Evolutionary conservation across 2,888 invertebrate genomes (phyloP).

Genomic region (Alloscopus bannaensis): DNA sequence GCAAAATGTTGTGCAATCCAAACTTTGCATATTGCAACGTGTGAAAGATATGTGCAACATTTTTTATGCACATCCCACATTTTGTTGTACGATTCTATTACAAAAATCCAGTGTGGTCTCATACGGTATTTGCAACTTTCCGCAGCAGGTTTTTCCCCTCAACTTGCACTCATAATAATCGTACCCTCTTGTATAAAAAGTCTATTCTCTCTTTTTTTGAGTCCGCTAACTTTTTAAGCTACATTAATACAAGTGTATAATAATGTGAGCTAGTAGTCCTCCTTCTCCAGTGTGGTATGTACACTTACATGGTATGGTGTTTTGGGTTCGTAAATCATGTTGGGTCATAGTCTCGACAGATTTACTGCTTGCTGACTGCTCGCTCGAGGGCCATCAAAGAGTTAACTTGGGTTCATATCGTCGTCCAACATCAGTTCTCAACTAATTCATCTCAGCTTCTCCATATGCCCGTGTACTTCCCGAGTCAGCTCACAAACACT

Average conservation of each 20-base stretch:
- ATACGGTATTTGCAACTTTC: too few relatives aligned
- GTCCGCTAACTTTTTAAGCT: constrained; percentile 31
- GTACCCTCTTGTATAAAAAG: too few relatives aligned
- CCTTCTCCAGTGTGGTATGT: constrained; percentile 9
- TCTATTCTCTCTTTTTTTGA: constrained; percentile 22
- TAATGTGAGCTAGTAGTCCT: constrained; percentile 16
- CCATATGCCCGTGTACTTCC: constrained; percentile 36
- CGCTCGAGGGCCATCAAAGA: constrained; percentile 73
- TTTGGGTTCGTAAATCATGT: constrained; percentile 73
- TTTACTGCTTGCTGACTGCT: constrained; percentile 73
- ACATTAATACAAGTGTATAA: constrained; percentile 28
- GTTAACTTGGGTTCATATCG: constrained; percentile 72
- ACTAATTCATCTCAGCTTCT: constrained; percentile 55
- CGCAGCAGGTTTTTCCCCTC: too few relatives aligned
- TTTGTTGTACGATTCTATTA: too few relatives aligned
- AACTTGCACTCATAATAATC: too few relatives aligned
- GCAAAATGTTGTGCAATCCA: too few relatives aligned
- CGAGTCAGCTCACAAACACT: constrained; percentile 9
- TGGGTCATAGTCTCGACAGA: constrained; percentile 73
- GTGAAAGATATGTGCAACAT: too few relatives aligned
- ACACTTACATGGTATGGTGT: constrained; percentile 59
- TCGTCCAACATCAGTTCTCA: constrained; percentile 66
- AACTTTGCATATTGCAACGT: too few relatives aligned
- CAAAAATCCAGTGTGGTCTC: too few relatives aligned
- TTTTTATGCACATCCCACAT: too few relatives aligned